Base-by-base conservation (phyloP, 37 sponge, comb jelly and placozoan species). In the Bolinopsis microptera region DNA sequence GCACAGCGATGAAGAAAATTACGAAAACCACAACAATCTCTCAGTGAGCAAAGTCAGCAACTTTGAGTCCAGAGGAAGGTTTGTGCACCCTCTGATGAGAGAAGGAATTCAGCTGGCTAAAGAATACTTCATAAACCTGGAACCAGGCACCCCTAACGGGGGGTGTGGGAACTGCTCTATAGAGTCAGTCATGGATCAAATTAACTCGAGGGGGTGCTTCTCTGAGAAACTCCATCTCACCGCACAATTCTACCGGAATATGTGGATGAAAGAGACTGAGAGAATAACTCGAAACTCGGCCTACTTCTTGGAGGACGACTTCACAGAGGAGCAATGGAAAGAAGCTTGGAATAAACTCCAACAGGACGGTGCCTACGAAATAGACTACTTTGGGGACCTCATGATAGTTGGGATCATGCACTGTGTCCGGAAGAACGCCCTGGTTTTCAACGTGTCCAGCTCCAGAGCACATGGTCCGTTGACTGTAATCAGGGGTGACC, bases 331-430 rank as follows among this genome's bases (percentile, higher is more conserved):
- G 31, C 31, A 72, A n/a, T 72, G 75, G 75, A 72, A 28, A 28
- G 75, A 21, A 30, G 75, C 75, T n/a, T 72, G 75, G 75, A 72
- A 3, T 23, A n/a, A n/a, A 28, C 75, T 72, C n/a, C 13, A n/a
- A 21, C 31, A 28, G 5, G 75, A 72, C 18, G 75, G 75, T 8
- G 31, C 5, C 22, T 72, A 72, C 31, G 75, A 72, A n/a, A 30
- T 72, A 28, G 75, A 72, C 75, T 72, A 72, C 31, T 72, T 72
- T 72, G 75, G 75, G 26, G 75, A 72, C 18, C 75, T 72, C 75
- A 72, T 72, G 75, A 72, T 72, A 8, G 26, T 72, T 5, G 75
- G 75, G 75, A 72, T 72, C 5, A 72, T 72, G 75, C 75, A 72
- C 31, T 72, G 75, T 72, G 75, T 72, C 22, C 2, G 26, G 31